phyloP scores from a whole-genome alignment of 2,797 vertebrate genomes.

The Petrocephalus sullivani region DNA sequence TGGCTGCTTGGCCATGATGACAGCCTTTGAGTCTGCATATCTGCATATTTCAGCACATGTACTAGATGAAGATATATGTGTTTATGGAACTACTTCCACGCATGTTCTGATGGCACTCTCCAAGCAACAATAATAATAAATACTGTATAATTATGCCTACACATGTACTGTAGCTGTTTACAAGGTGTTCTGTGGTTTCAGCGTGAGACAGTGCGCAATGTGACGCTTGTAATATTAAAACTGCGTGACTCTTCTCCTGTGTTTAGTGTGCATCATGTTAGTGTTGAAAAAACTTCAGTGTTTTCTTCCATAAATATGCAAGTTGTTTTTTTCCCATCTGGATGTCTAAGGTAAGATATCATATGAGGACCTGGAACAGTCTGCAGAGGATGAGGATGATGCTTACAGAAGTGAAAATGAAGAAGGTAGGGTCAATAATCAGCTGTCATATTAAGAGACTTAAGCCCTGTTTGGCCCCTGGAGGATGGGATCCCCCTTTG shows the following conservation, averaged over 20 bases:
- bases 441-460: not conserved
- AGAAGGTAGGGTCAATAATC: not conserved
- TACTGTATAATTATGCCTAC: not conserved
- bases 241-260: not conserved
- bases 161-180: not conserved
- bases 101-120: not conserved
- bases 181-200: not conserved
- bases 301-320: not conserved
- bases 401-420: constrained; percentile 27
- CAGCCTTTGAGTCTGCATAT: not conserved
- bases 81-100: not conserved
- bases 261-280: not conserved
- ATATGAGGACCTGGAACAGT: constrained; percentile 26
- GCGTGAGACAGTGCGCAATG: not conserved
- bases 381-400: constrained; percentile 30
- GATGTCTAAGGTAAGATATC: not conserved
- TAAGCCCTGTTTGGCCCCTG: too few species aligned
- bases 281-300: not conserved
- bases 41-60: not conserved
- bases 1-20: not conserved
- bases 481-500: too few species aligned
- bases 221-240: not conserved
- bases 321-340: not conserved
- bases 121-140: not conserved
- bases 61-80: not conserved